A percentile compares a stretch with the other conserved stretches of the same genome.
These are phyloP conservation scores for Triplophysa siluroides DNA, from an alignment of 2,113 vertebrate genomes.

Conservation along the genomic window DNA sequence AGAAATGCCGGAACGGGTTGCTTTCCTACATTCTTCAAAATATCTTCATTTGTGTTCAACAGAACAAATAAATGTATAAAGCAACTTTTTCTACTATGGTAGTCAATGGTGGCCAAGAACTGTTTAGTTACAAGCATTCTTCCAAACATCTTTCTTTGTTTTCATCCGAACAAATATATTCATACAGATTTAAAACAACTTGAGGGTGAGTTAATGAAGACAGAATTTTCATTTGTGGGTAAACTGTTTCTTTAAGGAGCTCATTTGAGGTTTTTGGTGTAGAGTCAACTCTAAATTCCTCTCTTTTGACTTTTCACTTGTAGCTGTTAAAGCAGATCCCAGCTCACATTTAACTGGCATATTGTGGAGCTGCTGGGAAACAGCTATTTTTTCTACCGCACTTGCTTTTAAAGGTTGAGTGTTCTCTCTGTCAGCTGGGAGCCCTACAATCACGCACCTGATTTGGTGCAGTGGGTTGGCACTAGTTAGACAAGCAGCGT, in stretches of 20 bases:
- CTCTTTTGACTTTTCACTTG: slow-evolving; percentile 2
- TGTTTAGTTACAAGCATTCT: too few relatives aligned
- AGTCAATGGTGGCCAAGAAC: too few relatives aligned
- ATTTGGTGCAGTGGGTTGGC: slow-evolving; percentile 34
- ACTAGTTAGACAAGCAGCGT: slow-evolving; percentile 29
- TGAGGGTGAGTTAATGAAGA: too few relatives aligned
- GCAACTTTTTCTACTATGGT: too few relatives aligned
- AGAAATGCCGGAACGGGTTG: too few relatives aligned
- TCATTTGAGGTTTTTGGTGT: not conserved
- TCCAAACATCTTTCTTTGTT: too few relatives aligned
- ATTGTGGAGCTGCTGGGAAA: slow-evolving; percentile 28
- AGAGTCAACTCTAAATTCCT: not conserved
- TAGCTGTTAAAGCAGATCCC: slow-evolving; percentile 26
- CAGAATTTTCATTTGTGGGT: too few relatives aligned
- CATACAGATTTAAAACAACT: too few relatives aligned
- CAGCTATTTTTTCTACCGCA: slow-evolving; percentile 1
- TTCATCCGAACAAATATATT: too few relatives aligned
- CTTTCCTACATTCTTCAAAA: too few relatives aligned
- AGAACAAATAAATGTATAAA: too few relatives aligned
- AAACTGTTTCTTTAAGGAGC: not conserved
- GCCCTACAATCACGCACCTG: slow-evolving; percentile 33
- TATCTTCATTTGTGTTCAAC: too few relatives aligned
- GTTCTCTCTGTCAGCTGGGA: slow-evolving; percentile 23
- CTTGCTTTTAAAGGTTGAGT: slow-evolving; percentile 36
- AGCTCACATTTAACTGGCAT: slow-evolving; percentile 8